These are phyloP conservation scores for Xenopus laevis DNA, from an alignment of 2,113 vertebrate species.

Conservation along the genomic window DNA sequence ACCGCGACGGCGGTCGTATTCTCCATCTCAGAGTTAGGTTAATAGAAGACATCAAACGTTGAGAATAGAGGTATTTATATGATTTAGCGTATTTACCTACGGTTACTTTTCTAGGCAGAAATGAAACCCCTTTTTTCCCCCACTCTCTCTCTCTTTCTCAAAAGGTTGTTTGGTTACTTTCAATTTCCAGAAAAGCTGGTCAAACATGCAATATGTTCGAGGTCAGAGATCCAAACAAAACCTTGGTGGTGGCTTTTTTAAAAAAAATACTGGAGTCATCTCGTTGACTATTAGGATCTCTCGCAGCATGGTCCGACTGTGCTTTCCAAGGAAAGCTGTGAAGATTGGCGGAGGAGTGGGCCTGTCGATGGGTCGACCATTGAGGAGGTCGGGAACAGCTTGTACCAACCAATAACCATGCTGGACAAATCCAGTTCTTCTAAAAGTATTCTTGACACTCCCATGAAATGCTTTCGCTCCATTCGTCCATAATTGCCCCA, in stretches of 20 bases:
- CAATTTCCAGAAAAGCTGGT: constrained; percentile 61
- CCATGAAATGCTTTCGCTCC: constrained; percentile 98
- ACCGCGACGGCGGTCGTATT: constrained; percentile 55
- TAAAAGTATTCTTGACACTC: constrained; percentile 89
- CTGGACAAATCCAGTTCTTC: constrained; percentile 95
- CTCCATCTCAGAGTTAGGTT: constrained; percentile 55
- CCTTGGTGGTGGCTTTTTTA: constrained; percentile 64
- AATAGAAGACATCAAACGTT: constrained; percentile 56
- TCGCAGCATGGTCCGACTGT: constrained; percentile 92
- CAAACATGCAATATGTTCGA: constrained; percentile 65
- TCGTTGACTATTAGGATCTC: constrained; percentile 78
- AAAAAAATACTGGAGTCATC: constrained; percentile 49
- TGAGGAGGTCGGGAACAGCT: constrained; percentile 97
- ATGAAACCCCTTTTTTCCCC: constrained; percentile 41
- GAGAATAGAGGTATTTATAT: constrained; percentile 59
- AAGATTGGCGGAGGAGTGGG: constrained; percentile 90
- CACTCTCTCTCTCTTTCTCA: constrained; percentile 47
- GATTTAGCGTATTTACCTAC: constrained; percentile 60
- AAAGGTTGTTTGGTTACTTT: constrained; percentile 65
- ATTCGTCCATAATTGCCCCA: constrained; percentile 98
- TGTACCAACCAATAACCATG: constrained; percentile 97
- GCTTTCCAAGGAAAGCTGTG: constrained; percentile 96
- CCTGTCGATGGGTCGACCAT: constrained; percentile 94
- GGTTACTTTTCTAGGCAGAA: constrained; percentile 58
- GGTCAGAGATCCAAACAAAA: constrained; percentile 65